phyloP scores from a whole-genome alignment of 2,888 invertebrate species.

The Cheilosia variabilis region DNA sequence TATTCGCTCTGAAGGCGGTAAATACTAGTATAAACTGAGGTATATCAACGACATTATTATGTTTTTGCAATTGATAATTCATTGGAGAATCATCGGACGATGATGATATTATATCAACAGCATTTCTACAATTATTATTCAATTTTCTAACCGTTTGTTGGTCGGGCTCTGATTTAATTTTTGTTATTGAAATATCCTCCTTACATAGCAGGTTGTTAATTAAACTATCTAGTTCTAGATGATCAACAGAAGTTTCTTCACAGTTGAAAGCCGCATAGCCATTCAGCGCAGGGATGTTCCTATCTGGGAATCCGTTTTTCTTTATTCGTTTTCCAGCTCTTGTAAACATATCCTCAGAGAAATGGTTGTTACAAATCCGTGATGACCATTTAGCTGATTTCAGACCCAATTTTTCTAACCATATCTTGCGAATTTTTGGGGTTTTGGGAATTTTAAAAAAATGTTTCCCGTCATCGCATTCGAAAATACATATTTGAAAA shows the following conservation, averaged over 20 bases:
- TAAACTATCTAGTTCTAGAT: too few relatives aligned
- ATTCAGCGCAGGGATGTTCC: background rate
- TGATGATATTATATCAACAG: background rate
- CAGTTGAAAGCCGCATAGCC: too few relatives aligned
- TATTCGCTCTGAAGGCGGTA: background rate
- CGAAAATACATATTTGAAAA: background rate
- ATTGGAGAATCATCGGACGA: constrained; percentile 4
- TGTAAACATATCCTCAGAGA: constrained; percentile 35
- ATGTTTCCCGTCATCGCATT: background rate
- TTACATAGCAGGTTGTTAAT: too few relatives aligned
- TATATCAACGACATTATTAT: constrained; percentile 43
- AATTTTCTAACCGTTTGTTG: too few relatives aligned
- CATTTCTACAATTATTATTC: too few relatives aligned
- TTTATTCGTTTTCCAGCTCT: background rate
- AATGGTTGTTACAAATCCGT: constrained; percentile 41
- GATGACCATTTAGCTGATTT: background rate
- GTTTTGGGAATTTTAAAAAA: constrained; percentile 6
- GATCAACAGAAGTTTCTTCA: too few relatives aligned
- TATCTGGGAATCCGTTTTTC: too few relatives aligned
- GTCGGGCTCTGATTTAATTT: too few relatives aligned
- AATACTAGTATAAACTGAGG: constrained; percentile 14
- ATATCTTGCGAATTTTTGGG: background rate
- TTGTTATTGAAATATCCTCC: too few relatives aligned
- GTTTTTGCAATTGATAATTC: constrained; percentile 33
- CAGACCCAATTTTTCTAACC: constrained; percentile 31